Evolutionary conservation across 2,113 vertebrate species (phyloP).

Genomic region (Gadus chalcogrammus): DNA sequence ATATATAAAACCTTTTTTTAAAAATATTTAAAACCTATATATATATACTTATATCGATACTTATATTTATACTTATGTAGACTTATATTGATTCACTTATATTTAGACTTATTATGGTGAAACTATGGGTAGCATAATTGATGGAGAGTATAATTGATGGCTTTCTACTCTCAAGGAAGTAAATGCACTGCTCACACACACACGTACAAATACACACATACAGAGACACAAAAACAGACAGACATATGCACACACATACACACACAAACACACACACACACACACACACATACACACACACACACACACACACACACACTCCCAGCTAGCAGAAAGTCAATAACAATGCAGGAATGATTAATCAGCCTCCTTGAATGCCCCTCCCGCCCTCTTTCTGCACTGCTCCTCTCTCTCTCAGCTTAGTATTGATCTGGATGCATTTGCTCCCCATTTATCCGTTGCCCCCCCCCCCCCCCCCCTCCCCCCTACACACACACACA

Average conservation of each 20-base stretch:
- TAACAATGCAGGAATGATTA: slow-evolving; percentile 76
- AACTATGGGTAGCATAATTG: slow-evolving; percentile 38
- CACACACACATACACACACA: slow-evolving; percentile 18
- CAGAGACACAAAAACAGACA: neutral
- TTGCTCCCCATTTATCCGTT: slow-evolving; percentile 74
- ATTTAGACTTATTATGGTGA: too few species aligned
- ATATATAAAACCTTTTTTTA: too few species aligned
- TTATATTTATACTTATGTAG: too few species aligned
- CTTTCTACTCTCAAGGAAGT: slow-evolving; percentile 53
- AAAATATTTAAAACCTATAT: too few species aligned
- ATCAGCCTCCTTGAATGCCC: slow-evolving; percentile 61
- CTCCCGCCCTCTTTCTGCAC: slow-evolving; percentile 50
- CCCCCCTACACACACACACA: slow-evolving; percentile 11
- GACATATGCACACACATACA: slow-evolving; percentile 17
- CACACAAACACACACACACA: slow-evolving; percentile 17
- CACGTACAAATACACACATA: neutral
- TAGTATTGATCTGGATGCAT: slow-evolving; percentile 79
- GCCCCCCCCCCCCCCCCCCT: slow-evolving; percentile 30
- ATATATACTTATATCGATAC: too few species aligned
- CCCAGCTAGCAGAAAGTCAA: slow-evolving; percentile 73
- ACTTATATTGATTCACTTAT: too few species aligned
- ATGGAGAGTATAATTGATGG: slow-evolving; percentile 59
- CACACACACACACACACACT: slow-evolving; percentile 13
- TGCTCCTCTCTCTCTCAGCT: slow-evolving; percentile 62
- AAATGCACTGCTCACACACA: slow-evolving; percentile 17